These are phyloP conservation scores for Chymomyza amoena DNA, from an alignment of 2,888 invertebrate species.

Conservation along the genomic window DNA sequence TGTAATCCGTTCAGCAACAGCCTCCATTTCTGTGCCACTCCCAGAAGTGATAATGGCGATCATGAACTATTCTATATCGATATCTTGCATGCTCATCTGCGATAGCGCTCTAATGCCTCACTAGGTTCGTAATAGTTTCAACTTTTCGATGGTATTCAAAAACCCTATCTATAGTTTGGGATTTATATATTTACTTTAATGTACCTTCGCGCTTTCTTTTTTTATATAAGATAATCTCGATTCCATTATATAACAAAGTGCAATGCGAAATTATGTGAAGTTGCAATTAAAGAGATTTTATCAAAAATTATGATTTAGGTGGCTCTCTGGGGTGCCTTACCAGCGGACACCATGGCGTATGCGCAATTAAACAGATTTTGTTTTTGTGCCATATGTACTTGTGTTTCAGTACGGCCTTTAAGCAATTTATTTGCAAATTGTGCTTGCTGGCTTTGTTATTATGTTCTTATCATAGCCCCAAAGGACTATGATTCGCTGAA, in stretches of 20 bases:
- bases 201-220: too few relatives aligned
- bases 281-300: conserved; percentile 49
- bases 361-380: conserved; percentile 54
- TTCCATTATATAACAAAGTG: conserved; percentile 15
- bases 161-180: too few relatives aligned
- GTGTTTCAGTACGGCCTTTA: neutral
- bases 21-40: too few relatives aligned
- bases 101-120: too few relatives aligned
- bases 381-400: neutral
- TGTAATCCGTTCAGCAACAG: too few relatives aligned
- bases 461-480: neutral
- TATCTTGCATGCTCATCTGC: too few relatives aligned
- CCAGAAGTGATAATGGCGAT: too few relatives aligned
- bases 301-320: conserved; percentile 33
- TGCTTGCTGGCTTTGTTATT: neutral
- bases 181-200: too few relatives aligned
- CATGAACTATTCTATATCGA: too few relatives aligned
- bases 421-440: conserved; percentile 24
- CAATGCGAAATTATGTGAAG: conserved; percentile 56
- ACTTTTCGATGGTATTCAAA: too few relatives aligned
- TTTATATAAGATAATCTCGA: too few relatives aligned
- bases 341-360: conserved; percentile 41
- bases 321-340: neutral
- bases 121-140: too few relatives aligned
- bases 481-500: conserved; percentile 2